phyloP scores from a whole-genome alignment of 2,888 invertebrate genomes.

The Ophion ventricosus region DNA sequence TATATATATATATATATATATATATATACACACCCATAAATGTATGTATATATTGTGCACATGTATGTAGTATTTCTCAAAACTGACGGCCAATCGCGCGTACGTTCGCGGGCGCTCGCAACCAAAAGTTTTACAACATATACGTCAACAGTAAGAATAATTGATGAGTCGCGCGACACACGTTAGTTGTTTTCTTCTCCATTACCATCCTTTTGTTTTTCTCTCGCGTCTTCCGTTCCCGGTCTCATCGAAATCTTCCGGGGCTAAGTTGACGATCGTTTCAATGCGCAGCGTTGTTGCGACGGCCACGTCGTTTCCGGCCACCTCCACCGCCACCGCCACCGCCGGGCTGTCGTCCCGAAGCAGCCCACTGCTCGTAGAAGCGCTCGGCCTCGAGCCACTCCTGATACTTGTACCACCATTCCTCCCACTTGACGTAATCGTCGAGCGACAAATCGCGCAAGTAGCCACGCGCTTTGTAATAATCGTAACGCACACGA shows the following conservation, averaged over 20 bases:
- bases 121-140: not conserved
- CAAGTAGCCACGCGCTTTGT: conserved; percentile 93
- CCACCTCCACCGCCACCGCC: conserved; percentile 79
- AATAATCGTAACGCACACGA: conserved; percentile 93
- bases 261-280: not conserved
- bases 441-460: conserved; percentile 91
- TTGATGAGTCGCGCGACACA: not conserved
- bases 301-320: conserved; percentile 79
- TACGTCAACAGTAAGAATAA: not conserved
- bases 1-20: not conserved
- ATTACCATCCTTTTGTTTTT: not conserved
- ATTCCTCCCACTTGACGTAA: conserved; percentile 96
- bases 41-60: not conserved
- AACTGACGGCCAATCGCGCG: not conserved
- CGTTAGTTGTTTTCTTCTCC: not conserved
- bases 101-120: no score
- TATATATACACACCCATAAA: not conserved
- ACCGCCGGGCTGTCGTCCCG: conserved; percentile 83
- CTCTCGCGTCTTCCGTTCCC: not conserved
- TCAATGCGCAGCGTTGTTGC: conserved; percentile 78
- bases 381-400: conserved; percentile 93
- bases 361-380: conserved; percentile 88
- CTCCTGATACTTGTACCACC: conserved; percentile 97
- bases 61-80: not conserved
- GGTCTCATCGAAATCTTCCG: conserved; percentile 13